Base-by-base conservation (phyloP, 2,888 invertebrate species). In the Scaeva pyrastri region DNA sequence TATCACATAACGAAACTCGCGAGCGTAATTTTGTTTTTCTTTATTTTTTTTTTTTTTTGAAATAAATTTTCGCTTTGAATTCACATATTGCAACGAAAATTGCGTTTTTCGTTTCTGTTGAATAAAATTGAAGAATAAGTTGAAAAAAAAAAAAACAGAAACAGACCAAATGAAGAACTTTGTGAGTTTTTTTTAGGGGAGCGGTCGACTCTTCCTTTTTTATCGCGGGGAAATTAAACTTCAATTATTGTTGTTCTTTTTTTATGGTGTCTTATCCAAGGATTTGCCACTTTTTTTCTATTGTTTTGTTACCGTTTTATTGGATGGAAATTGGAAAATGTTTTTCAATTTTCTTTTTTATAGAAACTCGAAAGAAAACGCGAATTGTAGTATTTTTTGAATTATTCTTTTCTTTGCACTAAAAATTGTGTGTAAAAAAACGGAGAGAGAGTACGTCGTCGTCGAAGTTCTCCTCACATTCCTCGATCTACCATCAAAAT, bases 401-500 rank as follows among this genome's bases (percentile, higher is more conserved):
- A 50, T 52, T 21, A 39, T 68, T 81, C 50, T 85, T 72, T 62
- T 85, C 12, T 76, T 60, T 74, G 77, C 64, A 77, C 70, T 41
- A 73, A 68, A 79, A 66, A 74, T 73, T 82, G 68, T 66, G 31
- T 66, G 48, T 19, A 66, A 48, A 66, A 75, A 78, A 77, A 74
- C 71, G 71, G 81, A 74, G 81, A 77, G 77, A 82, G 86, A 80
- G 77, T 82, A 86, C 78, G 86, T 82, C 86, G 82, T 78, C 74
- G 71, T 82, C 56, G 74, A 77, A 73, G 82, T 86, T 86, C 82
- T 86, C 64, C 82, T 86, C 77, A 76, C 82, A 86, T 86, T 86
- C 86, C 86, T 86, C 86, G 81, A 74, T 86, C 77, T 82, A 66
- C 71, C 76, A 74, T 82, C 86, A 86, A 86, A 86, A 86, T 82